Conservation (phyloP, 2,888 invertebrate species). For the Caenorhabditis auriculariae region DNA sequence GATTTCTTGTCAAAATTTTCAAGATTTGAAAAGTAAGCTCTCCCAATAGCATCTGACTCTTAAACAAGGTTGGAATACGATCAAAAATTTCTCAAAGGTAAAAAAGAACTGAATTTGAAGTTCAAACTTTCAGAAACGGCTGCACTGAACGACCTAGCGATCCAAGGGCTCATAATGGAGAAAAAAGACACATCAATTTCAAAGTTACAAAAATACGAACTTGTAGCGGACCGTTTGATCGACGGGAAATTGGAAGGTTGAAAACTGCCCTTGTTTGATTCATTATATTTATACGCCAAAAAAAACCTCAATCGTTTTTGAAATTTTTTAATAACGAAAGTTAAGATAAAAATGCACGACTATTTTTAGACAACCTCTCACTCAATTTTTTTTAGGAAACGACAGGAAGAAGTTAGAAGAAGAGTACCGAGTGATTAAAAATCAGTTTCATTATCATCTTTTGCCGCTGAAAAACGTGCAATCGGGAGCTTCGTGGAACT, state of each 20-base stretch:
- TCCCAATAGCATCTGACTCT: too few species aligned
- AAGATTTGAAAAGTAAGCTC: too few species aligned
- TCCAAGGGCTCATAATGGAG: conserved; percentile 52
- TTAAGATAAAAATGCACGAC: too few species aligned
- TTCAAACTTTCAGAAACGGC: conserved; percentile 52
- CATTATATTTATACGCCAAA: too few species aligned
- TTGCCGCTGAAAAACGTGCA: conserved; percentile 55
- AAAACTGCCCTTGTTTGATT: too few species aligned
- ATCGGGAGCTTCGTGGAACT: conserved; percentile 56
- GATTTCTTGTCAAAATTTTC: too few species aligned
- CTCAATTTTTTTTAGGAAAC: conserved; percentile 25
- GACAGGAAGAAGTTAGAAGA: conserved; percentile 52
- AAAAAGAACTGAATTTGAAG: too few species aligned
- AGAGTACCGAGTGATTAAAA: conserved; percentile 58
- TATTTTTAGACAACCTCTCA: too few species aligned
- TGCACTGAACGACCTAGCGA: conserved; percentile 52
- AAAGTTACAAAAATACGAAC: conserved; percentile 56
- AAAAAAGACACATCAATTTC: conserved; percentile 57
- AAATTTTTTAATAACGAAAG: too few species aligned
- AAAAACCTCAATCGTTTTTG: too few species aligned
- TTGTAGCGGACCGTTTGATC: conserved; percentile 57
- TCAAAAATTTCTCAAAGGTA: too few species aligned
- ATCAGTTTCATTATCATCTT: conserved; percentile 59
- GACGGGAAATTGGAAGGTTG: conserved; percentile 48
- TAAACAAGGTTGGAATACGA: too few species aligned